Evolutionary conservation across 2,888 invertebrate species (phyloP), one percentile per base, ranked within the genome.

Genomic region (Hirtodrosophila histrioides): DNA sequence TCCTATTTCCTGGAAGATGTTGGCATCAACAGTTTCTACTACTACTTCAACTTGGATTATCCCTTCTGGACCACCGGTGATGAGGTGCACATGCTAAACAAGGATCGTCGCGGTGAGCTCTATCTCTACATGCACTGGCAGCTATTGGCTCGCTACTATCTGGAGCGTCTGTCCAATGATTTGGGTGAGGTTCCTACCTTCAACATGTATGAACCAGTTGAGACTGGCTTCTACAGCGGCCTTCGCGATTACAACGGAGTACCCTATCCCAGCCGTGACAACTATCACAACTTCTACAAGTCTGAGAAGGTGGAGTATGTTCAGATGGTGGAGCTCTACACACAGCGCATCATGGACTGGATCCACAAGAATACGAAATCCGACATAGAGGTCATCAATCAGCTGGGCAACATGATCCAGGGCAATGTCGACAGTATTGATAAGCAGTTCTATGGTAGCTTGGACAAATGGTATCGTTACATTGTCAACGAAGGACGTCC

Each of bases 1-100:
- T 92, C 93, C 44, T 96, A 96, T 91, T 96, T 95, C 92, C 94
- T 94, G 17, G 96, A 96, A 89, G 96, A 97, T 89, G 92, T 96
- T 51, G 96, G 95, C 70, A 92, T 96, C 10, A 96, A 95, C 91
- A 91, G 94, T 10, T 95, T 94, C 92, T 94, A 95, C 92, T 94
- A 94, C 92, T 93, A 94, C 90, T 92, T 93, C 90, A 94, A 94
- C 87, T 92, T 94, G 89, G 94, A 94, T 88, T 95, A 94, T 89
- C 96, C 96, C 4, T 93, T 92, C 92, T 95, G 95, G 94, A 93
- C 95, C 92, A 92, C 93, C 65, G 94, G 94, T 43, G 83, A 88
- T 8, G 90, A 91, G 35, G 90, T 86, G 10, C 78, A 83, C 1
- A 63, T 89, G 7, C 72, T 89, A 4, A 89, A 87, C 63, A 88